These are phyloP conservation scores for Pogonomyrmex californicus DNA, from an alignment of 1,140 invertebrate genomes.

Conservation along the genomic window DNA sequence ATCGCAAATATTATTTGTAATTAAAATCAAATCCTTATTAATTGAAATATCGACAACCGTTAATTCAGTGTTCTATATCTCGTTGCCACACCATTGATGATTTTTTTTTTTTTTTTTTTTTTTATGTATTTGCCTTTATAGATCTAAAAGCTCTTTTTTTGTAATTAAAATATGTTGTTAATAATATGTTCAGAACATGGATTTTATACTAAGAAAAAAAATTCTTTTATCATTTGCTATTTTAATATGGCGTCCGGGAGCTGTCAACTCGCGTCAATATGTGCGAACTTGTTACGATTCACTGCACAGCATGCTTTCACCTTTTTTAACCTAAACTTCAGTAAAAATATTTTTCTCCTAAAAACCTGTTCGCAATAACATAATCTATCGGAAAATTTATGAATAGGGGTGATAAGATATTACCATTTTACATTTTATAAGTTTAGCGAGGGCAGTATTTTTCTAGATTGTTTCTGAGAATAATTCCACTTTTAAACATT, in stretches of 20 bases:
- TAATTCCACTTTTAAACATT: background rate
- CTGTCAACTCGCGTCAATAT: too few relatives aligned
- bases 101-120: background rate
- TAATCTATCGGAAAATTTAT: background rate
- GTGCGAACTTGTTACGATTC: slow-evolving; percentile 12
- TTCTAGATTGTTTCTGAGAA: background rate
- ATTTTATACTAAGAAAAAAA: too few relatives aligned
- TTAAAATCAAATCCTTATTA: background rate
- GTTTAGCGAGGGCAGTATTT: background rate
- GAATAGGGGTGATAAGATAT: background rate
- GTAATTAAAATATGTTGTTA: too few relatives aligned
- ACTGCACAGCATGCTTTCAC: background rate
- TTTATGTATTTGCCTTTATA: too few relatives aligned
- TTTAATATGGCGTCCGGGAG: too few relatives aligned
- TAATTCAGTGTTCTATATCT: slow-evolving; percentile 5
- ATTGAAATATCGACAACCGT: slow-evolving; percentile 9
- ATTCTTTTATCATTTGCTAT: too few relatives aligned
- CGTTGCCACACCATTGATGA: background rate
- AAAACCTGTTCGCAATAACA: background rate
- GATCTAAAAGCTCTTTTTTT: too few relatives aligned
- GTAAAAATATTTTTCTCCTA: background rate
- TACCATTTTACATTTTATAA: background rate
- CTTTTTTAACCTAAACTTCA: slow-evolving; percentile 3
- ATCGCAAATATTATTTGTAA: background rate
- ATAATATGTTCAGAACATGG: too few relatives aligned